A percentile compares a stretch with the other conserved stretches of the same genome.
phyloP scores from a whole-genome alignment of 1,140 invertebrate species.

The Yoshiicerus persimilis region DNA sequence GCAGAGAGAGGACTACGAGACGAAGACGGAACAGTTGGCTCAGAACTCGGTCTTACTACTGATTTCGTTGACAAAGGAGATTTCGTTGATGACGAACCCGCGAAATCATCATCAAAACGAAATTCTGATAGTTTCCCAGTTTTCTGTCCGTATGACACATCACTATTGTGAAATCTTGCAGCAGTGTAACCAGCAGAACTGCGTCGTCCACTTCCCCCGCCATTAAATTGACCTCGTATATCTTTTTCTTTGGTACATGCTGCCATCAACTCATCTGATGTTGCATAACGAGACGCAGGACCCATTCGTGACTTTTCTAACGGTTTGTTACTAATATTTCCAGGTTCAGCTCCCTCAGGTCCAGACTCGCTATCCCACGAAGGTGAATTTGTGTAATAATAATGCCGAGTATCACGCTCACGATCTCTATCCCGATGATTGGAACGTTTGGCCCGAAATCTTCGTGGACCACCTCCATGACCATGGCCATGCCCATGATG shows the following conservation, averaged over 20 bases:
- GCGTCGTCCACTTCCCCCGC: neutral
- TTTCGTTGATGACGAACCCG: neutral
- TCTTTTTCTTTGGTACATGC: neutral
- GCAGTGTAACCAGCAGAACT: neutral
- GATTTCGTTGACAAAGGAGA: neutral
- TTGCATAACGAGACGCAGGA: neutral
- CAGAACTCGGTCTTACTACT: neutral
- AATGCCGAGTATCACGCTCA: neutral
- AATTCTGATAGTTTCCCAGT: neutral
- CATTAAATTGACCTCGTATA: neutral
- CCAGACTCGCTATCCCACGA: conserved; percentile 45
- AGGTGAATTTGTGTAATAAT: conserved; percentile 45
- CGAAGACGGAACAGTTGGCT: neutral
- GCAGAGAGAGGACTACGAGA: neutral
- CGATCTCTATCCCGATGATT: neutral
- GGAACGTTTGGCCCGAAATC: neutral
- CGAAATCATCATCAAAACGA: conserved; percentile 38
- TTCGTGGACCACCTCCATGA: neutral
- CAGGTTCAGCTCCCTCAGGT: neutral
- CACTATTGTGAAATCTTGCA: neutral
- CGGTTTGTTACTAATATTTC: neutral
- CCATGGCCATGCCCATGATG: neutral
- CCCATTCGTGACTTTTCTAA: neutral
- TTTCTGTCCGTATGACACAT: neutral
- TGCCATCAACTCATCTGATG: neutral